Conservation (phyloP, 2,888 invertebrate species). For the Pachymerium ferrugineum region DNA sequence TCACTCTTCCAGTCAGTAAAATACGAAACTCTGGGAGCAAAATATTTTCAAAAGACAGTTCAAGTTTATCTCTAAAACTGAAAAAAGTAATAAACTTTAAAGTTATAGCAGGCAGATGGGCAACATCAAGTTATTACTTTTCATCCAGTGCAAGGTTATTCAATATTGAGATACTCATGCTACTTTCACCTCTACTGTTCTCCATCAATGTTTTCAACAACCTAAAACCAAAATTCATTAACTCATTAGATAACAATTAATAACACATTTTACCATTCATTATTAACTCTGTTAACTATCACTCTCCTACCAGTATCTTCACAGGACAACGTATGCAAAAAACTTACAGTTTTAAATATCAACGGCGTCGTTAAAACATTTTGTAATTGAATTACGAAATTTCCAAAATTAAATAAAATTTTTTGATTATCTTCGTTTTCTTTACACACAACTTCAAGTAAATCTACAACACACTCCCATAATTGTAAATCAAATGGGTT, state of each 20-base stretch:
- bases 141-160: background rate
- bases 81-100: no score
- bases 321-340: background rate
- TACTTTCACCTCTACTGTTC: background rate
- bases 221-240: background rate
- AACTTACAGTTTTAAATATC: background rate
- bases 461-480: background rate
- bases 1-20: background rate
- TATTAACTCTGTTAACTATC: background rate
- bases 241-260: no score
- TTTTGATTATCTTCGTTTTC: background rate
- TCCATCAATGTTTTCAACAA: background rate
- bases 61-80: background rate
- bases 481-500: background rate
- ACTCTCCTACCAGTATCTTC: background rate
- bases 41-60: background rate
- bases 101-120: no score
- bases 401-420: background rate
- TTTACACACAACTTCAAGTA: background rate
- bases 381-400: background rate
- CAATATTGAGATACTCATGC: background rate
- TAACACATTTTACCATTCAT: background rate
- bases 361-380: background rate
- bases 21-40: background rate
- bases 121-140: background rate